phyloP scores from a whole-genome alignment of 1,140 invertebrate genomes.

The Scaptomyza hsui region DNA sequence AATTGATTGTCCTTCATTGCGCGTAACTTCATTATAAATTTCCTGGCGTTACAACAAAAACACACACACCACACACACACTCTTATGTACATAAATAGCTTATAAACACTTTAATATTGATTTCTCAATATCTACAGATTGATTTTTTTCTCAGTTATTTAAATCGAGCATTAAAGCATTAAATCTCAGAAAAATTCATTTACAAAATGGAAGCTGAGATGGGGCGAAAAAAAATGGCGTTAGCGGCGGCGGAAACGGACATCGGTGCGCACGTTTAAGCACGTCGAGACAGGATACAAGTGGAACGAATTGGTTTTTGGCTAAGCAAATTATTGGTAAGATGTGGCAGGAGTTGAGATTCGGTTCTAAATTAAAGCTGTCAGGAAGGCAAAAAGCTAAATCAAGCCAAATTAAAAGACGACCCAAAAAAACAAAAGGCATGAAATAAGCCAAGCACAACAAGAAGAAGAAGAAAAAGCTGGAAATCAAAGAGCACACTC shows the following conservation, averaged over 20 bases:
- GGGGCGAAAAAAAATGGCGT: constrained; percentile 44
- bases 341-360: neutral
- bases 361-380: constrained; percentile 55
- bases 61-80: too few relatives aligned
- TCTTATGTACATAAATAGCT: neutral
- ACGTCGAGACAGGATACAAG: constrained; percentile 38
- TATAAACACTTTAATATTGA: constrained; percentile 1
- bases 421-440: constrained; percentile 36
- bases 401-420: constrained; percentile 49
- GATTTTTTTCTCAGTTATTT: neutral
- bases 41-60: constrained; percentile 3
- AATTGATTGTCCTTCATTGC: constrained; percentile 69
- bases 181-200: neutral
- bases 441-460: constrained; percentile 19
- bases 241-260: constrained; percentile 62
- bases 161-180: neutral
- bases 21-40: constrained; percentile 70
- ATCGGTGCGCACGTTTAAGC: constrained; percentile 60
- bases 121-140: neutral
- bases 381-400: constrained; percentile 55
- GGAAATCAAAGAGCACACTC: constrained; percentile 39
- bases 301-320: constrained; percentile 33
- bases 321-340: constrained; percentile 56
- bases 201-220: neutral
- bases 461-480: constrained; percentile 3